Base-by-base conservation (phyloP, 2,113 vertebrate species). In the Oreochromis spilurus region DNA sequence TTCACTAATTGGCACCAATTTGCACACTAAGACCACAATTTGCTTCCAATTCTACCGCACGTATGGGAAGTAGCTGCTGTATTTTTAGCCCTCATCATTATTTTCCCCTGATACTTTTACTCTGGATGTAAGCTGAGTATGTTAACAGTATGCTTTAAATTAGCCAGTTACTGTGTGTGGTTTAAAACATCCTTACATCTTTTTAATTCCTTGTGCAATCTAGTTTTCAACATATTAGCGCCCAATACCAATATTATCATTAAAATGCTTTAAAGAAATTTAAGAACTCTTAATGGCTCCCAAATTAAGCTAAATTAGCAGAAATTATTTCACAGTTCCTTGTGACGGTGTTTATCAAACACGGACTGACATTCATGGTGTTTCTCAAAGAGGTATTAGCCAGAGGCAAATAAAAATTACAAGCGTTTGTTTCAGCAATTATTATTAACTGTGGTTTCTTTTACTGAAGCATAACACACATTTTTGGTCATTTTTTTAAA, bases 1-100 rank as follows among this genome's bases (percentile, higher is more conserved):
- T 67, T 26, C 84, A 55, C 31, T 90, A 70, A 79, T 77, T 81
- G 57, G 54, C 24, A 83, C 78, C 65, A 80, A 82, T 91, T 87
- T 82, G 72, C 77, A 50, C 45, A 81, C 79, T 5, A 26, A 43
- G 55, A 83, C 70, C 24, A 81, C 48, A 58, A 72, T 14, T 36
- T 54, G 12, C 19, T 24, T 54, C 31, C 4, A 14, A 36, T 79
- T 50, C 45, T 77, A n/a, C 24, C 1, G 2, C 26, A 11, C 0
- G 17, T 77, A 77, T 31, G 17, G 26, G 16, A 48, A 50, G 9
- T 52, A 77, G 70, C 14, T 50, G 2, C 70, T 75, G 38, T 19
- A 58, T 12, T 48, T 72, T 19, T 21, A 48, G 4, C 8, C 7
- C 14, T 53, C 50, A 4, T 29, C 11, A 50, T 79, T 45, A 31